phyloP scores from a whole-genome alignment of 2,113 vertebrate genomes.

The Petromus typicus region DNA sequence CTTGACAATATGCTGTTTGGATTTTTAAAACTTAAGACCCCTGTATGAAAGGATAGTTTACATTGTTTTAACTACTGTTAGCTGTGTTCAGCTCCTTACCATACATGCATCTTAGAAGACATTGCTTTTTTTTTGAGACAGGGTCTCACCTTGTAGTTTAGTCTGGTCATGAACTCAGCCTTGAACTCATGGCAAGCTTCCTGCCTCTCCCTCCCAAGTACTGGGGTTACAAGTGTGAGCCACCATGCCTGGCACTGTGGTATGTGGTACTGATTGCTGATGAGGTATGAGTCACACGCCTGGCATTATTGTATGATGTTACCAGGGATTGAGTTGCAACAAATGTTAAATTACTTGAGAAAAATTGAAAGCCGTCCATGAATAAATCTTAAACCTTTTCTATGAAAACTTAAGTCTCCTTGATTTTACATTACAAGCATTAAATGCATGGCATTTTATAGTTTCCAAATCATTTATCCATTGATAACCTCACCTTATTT shows the following conservation, averaged over 20 bases:
- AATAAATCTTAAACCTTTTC: conserved; percentile 39
- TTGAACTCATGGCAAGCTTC: no score
- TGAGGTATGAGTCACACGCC: no score
- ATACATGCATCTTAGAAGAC: neutral
- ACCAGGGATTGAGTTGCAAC: conserved; percentile 17
- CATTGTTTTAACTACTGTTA: neutral
- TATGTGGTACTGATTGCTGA: no score
- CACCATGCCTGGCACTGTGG: no score
- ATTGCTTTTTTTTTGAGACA: no score
- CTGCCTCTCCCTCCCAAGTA: no score
- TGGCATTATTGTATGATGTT: no score
- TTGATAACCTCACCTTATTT: conserved; percentile 27
- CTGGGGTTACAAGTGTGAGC: no score
- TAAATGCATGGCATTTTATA: conserved; percentile 23
- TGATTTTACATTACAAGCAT: conserved; percentile 23
- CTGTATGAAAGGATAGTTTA: neutral
- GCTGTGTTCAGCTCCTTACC: neutral
- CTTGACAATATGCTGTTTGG: neutral
- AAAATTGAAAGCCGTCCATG: neutral
- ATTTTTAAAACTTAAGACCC: conserved; percentile 16
- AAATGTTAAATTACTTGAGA: conserved; percentile 44
- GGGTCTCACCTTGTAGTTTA: no score
- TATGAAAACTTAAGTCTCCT: neutral
- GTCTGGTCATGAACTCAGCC: no score
- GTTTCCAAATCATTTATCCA: conserved; percentile 32